Conservation (phyloP, 2,113 vertebrate species). For the Rattus rattus region DNA sequence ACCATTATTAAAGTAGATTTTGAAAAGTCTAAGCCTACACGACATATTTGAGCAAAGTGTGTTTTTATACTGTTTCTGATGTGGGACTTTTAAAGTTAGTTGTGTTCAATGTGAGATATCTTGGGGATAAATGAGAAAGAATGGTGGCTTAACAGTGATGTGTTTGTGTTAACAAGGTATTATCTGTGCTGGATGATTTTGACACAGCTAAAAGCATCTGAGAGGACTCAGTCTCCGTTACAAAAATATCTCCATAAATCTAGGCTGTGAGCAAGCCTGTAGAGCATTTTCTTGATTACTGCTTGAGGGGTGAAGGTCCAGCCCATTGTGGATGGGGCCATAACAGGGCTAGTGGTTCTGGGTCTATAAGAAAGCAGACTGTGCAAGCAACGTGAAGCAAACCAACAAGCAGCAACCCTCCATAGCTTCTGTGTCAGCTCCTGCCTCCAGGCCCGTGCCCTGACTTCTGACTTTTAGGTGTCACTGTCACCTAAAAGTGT, state of each 20-base stretch:
- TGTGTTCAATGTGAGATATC: not conserved
- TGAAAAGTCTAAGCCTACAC: too few species aligned
- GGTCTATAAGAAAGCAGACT: not conserved
- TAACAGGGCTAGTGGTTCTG: not conserved
- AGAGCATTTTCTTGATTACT: not conserved
- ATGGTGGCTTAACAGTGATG: not conserved
- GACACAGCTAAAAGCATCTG: not conserved
- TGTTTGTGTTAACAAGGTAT: not conserved
- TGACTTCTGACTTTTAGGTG: too few species aligned
- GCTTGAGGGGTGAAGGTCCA: not conserved
- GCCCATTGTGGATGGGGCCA: too few species aligned
- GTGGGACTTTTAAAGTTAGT: not conserved
- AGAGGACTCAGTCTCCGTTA: not conserved
- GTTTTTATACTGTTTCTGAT: not conserved
- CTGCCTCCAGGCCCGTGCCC: not conserved
- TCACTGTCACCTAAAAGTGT: not conserved
- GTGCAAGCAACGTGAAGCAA: not conserved
- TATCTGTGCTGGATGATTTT: not conserved
- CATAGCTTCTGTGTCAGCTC: not conserved
- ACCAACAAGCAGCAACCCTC: not conserved
- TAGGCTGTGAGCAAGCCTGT: not conserved
- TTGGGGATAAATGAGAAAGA: not conserved
- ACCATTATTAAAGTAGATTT: too few species aligned
- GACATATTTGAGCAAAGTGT: not conserved
- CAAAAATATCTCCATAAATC: not conserved